phyloP scores from a whole-genome alignment of 2,888 invertebrate genomes.

The Orchesellides sinensis region DNA sequence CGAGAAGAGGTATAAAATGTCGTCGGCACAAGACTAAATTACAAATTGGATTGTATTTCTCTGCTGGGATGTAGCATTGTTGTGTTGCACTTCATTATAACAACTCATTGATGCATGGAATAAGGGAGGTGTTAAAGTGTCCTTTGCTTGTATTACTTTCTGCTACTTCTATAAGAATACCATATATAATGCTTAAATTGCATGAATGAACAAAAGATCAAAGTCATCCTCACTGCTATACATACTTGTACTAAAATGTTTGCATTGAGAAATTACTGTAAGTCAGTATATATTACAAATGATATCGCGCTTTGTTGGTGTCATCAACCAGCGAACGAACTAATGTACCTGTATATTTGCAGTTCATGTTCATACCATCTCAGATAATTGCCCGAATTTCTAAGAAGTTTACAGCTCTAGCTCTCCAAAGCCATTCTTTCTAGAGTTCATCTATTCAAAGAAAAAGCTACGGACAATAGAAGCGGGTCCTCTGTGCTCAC shows the following conservation, averaged over 20 bases:
- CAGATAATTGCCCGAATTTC: constrained; percentile 53
- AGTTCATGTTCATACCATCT: constrained; percentile 25
- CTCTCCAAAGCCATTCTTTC: constrained; percentile 1
- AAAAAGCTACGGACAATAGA: constrained; percentile 18
- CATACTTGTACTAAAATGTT: not conserved
- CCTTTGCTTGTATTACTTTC: not conserved
- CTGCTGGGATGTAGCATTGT: not conserved
- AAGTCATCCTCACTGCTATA: constrained; percentile 7
- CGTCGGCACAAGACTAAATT: constrained; percentile 41
- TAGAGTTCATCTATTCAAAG: not conserved
- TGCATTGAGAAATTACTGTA: not conserved
- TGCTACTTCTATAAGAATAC: constrained; percentile 23
- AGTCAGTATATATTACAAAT: not conserved
- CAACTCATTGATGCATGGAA: constrained; percentile 43
- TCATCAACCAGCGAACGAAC: constrained; percentile 8
- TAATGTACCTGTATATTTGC: not conserved
- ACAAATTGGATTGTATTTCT: constrained; percentile 22
- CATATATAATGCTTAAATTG: constrained; percentile 40
- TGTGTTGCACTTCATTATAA: not conserved
- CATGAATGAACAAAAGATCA: constrained; percentile 27
- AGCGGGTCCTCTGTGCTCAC: constrained; percentile 50
- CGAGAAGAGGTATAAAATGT: constrained; percentile 25
- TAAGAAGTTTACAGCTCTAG: constrained; percentile 52
- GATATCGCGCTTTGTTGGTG: constrained; percentile 31
- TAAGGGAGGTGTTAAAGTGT: constrained; percentile 37